Conservation (phyloP, 2,113 vertebrate genomes). For the Cephalopholis sonnerati region DNA sequence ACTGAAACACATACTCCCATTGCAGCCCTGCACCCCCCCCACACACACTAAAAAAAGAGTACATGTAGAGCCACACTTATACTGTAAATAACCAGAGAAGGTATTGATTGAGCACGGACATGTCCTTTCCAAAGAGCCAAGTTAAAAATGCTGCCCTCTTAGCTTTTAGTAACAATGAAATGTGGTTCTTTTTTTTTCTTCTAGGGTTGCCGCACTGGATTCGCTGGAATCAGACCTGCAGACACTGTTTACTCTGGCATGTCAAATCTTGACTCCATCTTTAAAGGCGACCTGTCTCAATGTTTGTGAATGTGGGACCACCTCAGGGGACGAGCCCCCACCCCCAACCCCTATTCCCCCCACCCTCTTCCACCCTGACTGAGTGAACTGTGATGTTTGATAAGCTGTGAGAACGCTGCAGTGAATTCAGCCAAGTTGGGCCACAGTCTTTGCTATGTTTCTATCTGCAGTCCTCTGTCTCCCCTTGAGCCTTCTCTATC, state of each 20-base stretch:
- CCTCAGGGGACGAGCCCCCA: slow-evolving; percentile 50
- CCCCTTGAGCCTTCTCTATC: slow-evolving; percentile 41
- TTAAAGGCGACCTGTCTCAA: slow-evolving; percentile 44
- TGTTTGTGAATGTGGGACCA: slow-evolving; percentile 62
- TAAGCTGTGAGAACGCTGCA: slow-evolving; percentile 67
- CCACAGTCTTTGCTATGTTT: slow-evolving; percentile 72
- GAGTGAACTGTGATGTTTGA: slow-evolving; percentile 73
- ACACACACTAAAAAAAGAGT: slow-evolving; percentile 15
- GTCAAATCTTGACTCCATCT: slow-evolving; percentile 46
- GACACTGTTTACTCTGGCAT: slow-evolving; percentile 46
- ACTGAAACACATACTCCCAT: slow-evolving; percentile 57
- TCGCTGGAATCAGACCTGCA: slow-evolving; percentile 23
- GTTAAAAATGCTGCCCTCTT: neutral
- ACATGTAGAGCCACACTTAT: slow-evolving; percentile 7
- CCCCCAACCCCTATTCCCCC: neutral
- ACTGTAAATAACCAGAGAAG: slow-evolving; percentile 15
- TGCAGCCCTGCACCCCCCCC: slow-evolving; percentile 42
- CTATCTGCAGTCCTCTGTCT: slow-evolving; percentile 42
- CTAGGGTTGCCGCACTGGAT: neutral
- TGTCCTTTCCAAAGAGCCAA: neutral
- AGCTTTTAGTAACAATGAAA: neutral
- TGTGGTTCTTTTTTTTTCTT: slow-evolving; percentile 2
- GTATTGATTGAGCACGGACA: neutral
- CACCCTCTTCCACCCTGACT: slow-evolving; percentile 24
- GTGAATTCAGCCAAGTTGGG: slow-evolving; percentile 46